Evolutionary conservation across 2,113 vertebrate genomes (phyloP).

Genomic region (Limnothrissa miodon): DNA sequence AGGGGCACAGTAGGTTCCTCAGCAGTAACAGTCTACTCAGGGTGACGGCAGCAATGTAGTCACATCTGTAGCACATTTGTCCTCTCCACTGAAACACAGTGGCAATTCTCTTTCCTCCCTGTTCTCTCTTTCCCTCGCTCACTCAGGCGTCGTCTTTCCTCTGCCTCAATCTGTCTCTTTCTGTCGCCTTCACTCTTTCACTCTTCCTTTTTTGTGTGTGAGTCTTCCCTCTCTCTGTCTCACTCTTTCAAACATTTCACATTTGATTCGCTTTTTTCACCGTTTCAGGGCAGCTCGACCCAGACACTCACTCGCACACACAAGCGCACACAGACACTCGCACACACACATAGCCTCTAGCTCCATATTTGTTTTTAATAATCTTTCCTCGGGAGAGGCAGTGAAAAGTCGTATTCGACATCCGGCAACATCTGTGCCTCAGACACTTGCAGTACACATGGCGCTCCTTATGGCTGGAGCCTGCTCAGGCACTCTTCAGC

Average conservation of each 20-base stretch:
- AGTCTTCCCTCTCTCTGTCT: not conserved
- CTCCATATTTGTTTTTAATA: not conserved
- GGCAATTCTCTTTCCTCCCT: constrained; percentile 9
- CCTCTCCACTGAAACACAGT: constrained; percentile 24
- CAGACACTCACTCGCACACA: not conserved
- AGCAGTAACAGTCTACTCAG: constrained; percentile 16
- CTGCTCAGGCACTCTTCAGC: not conserved
- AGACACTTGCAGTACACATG: not conserved
- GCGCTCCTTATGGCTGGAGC: not conserved
- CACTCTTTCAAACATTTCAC: not conserved
- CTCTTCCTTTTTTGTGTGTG: not conserved
- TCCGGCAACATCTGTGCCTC: constrained; percentile 14
- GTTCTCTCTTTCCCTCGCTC: constrained; percentile 16
- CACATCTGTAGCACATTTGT: constrained; percentile 49
- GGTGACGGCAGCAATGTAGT: constrained; percentile 33
- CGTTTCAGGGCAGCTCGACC: not conserved
- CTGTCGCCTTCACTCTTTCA: not conserved
- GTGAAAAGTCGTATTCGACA: not conserved
- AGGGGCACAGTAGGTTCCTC: constrained; percentile 19
- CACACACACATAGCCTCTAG: constrained; percentile 25
- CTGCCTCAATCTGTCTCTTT: not conserved
- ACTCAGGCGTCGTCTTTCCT: not conserved
- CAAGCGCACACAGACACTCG: constrained; percentile 12
- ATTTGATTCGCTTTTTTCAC: not conserved
- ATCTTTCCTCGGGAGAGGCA: not conserved